Base-by-base conservation (phyloP, 2,888 invertebrate species). In the Diloba caeruleocephala region DNA sequence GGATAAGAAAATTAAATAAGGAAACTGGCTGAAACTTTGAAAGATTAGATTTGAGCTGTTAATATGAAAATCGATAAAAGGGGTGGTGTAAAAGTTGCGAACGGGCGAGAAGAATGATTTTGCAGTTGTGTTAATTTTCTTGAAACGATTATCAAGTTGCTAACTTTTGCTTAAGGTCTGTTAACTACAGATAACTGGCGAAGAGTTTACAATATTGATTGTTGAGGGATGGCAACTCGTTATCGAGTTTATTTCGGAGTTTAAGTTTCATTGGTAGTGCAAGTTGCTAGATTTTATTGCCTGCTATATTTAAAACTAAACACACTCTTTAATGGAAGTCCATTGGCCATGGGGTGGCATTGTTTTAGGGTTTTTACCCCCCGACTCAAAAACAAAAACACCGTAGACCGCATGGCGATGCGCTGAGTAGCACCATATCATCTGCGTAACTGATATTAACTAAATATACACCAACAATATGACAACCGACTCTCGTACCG, bases 101-200 rank as follows among this genome's bases (percentile, higher is more conserved):
- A 50, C 19, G 45, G 19, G 41, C 28, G 26, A 29, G 25, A 32
- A 34, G 52, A 61, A 59, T 53, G 58, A 71, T 71, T 62, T 15
- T 33, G 45, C 66, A 74, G 48, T 58, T 60, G 25, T 62, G 67
- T 74, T 71, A 74, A 71, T 71, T 71, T 66, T 48, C 57, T 49
- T 59, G 44, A 59, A 15, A 28, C 71, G 55, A 56, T 71, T 74
- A 74, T 56, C 45, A 49, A 66, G 62, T 57, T 62, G 25, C 28
- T 73, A 67, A 68, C 62, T 68, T 70, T 60, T 71, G 70, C n/a
- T n/a, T 59, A 69, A 78, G 72, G 76, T 72, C 79, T 83, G 83
- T 76, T 84, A 85, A 83, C 83, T 79, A 76, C 70, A 80, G 82
- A 83, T 82, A 83, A 79, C 74, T 79, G 74, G 61, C 44, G 53